phyloP scores from a whole-genome alignment of 2,113 vertebrate species.

The Aegotheles bennettii region DNA sequence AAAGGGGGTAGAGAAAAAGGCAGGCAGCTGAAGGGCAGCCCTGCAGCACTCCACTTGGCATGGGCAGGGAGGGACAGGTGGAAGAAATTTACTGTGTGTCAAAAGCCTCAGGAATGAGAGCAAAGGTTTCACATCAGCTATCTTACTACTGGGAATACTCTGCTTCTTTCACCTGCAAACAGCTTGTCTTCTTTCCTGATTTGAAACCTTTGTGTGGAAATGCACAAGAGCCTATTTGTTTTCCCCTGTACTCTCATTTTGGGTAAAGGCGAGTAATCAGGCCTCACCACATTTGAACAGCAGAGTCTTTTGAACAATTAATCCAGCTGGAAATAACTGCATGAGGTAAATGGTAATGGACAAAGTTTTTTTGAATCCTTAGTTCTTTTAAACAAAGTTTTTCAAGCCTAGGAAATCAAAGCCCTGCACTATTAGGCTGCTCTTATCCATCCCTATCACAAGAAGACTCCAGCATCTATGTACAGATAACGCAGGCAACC shows the following conservation, averaged over 20 bases:
- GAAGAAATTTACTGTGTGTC: background rate
- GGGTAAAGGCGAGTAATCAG: background rate
- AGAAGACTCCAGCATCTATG: background rate
- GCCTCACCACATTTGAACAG: background rate
- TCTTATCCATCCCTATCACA: background rate
- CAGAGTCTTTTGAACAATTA: background rate
- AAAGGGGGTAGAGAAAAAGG: background rate
- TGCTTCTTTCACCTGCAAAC: background rate
- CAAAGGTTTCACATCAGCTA: background rate
- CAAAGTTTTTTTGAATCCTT: background rate
- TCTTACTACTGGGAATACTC: background rate
- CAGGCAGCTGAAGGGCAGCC: background rate
- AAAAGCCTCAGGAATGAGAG: background rate
- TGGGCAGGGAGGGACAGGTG: background rate
- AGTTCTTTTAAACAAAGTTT: background rate
- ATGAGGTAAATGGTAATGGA: background rate
- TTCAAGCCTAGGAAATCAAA: background rate
- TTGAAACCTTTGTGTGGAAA: background rate
- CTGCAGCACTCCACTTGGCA: background rate
- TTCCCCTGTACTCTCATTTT: background rate
- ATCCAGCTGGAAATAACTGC: background rate
- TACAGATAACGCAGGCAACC: background rate
- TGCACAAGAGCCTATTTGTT: background rate
- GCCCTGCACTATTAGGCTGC: background rate
- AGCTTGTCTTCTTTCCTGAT: background rate